phyloP scores from a whole-genome alignment of 2,113 vertebrate genomes.

The Hydrochoerus hydrochaeris region DNA sequence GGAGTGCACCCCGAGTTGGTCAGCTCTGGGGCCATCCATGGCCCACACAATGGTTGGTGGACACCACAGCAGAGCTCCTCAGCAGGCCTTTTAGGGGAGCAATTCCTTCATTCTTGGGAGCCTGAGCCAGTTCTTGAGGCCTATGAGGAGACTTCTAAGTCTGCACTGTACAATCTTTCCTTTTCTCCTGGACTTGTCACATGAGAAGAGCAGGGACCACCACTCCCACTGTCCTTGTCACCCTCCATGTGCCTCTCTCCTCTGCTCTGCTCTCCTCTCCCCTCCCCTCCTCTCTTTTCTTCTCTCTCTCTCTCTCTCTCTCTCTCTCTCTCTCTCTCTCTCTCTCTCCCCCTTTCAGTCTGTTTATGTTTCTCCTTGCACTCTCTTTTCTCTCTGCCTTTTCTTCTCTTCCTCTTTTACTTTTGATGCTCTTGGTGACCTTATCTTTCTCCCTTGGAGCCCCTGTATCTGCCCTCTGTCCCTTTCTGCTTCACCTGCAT shows the following conservation, averaged over 20 bases:
- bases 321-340: no score
- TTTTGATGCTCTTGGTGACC: background rate
- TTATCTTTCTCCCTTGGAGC: background rate
- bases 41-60: no score
- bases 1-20: background rate
- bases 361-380: background rate
- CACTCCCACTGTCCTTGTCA: no score
- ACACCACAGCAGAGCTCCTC: no score
- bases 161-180: background rate
- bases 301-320: background rate
- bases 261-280: background rate
- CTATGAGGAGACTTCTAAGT: background rate
- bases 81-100: background rate
- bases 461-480: background rate
- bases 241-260: rapidly evolving
- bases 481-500: background rate
- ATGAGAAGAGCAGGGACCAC: rapidly evolving
- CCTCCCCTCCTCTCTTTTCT: background rate
- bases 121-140: no score
- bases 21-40: background rate
- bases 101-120: background rate
- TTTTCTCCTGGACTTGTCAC: background rate
- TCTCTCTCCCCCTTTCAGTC: background rate
- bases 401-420: background rate
- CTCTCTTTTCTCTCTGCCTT: background rate